Evolutionary conservation across 2,888 invertebrate genomes (phyloP).

Genomic region (Volucella inflata): DNA sequence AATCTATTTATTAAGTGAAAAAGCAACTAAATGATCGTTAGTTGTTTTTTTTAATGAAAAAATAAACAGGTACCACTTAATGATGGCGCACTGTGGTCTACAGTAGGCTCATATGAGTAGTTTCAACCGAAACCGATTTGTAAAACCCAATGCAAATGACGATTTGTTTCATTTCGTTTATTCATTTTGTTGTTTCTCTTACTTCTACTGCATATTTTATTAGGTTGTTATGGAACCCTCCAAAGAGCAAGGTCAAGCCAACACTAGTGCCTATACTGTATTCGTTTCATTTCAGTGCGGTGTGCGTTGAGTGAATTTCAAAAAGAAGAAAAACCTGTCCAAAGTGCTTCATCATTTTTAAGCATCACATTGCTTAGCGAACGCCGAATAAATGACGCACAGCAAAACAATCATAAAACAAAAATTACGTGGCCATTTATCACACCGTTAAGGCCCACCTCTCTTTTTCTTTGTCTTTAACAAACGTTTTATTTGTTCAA

Average conservation of each 20-base stretch:
- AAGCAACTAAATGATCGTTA: neutral
- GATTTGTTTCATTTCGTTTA: constrained; percentile 6
- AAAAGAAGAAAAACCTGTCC: neutral
- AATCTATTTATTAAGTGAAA: neutral
- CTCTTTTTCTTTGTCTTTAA: too few relatives aligned
- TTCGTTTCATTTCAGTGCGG: too few relatives aligned
- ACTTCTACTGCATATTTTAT: constrained; percentile 11
- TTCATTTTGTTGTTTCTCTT: constrained; percentile 15
- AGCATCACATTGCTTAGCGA: neutral
- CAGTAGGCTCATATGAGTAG: neutral
- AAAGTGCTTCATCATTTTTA: neutral
- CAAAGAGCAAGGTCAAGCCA: constrained; percentile 56
- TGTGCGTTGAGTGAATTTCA: neutral
- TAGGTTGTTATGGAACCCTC: constrained; percentile 33
- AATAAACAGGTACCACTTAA: neutral
- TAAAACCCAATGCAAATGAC: constrained; percentile 10
- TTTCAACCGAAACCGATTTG: neutral
- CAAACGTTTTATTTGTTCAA: too few relatives aligned
- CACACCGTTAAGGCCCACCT: too few relatives aligned
- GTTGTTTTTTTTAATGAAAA: neutral
- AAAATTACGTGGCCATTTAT: neutral
- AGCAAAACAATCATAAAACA: neutral
- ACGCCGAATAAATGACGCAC: neutral
- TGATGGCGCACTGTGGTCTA: constrained; percentile 2
- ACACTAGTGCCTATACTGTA: neutral